Conservation (phyloP, 2,888 invertebrate genomes). For the Torymus auratus region DNA sequence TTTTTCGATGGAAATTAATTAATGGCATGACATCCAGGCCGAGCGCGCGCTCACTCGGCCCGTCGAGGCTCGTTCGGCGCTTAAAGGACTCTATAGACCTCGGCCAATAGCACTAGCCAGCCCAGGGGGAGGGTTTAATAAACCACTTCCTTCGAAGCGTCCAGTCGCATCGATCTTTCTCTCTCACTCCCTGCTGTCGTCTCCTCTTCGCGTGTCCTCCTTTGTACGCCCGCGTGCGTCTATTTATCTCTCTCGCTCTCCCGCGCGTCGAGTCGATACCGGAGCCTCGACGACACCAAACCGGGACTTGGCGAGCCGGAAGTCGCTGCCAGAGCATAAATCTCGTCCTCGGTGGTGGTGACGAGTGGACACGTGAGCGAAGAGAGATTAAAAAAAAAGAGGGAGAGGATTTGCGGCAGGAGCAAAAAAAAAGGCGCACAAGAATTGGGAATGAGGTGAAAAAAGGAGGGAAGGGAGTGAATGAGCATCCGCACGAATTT, state of each 20-base stretch:
- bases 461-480: neutral
- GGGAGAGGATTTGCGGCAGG: no score
- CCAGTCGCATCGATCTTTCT: neutral
- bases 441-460: neutral
- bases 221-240: no score
- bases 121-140: no score
- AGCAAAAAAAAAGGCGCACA: neutral
- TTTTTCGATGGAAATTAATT: no score
- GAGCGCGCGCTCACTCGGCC: no score
- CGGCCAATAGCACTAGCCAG: no score
- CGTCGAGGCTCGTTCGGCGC: no score
- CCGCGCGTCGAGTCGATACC: neutral
- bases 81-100: no score
- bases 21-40: no score
- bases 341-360: neutral
- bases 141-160: no score
- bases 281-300: neutral
- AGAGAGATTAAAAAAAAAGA: constrained; percentile 5
- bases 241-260: neutral
- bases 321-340: constrained; percentile 9
- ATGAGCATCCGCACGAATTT: constrained; percentile 1
- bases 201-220: no score
- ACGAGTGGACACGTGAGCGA: constrained; percentile 4
- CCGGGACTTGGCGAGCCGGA: constrained; percentile 1
- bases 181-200: neutral